phyloP scores from a whole-genome alignment of 37 sponge, comb jelly and placozoan genomes.

The Crambe crambe region DNA sequence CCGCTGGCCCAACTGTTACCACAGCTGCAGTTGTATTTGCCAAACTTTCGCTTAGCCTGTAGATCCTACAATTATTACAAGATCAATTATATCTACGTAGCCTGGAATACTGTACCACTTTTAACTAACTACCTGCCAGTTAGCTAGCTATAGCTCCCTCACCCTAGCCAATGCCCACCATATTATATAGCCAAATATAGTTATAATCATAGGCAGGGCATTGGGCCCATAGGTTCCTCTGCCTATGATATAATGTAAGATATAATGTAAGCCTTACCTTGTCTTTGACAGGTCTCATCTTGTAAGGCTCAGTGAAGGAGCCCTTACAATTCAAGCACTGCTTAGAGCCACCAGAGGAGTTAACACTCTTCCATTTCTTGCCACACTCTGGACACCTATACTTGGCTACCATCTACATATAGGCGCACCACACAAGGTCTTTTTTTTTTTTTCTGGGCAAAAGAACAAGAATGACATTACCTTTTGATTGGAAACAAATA shows the following conservation, averaged over 20 bases:
- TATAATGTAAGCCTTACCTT: too few species aligned
- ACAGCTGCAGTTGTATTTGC: not conserved
- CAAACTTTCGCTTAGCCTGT: not conserved
- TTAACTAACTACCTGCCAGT: too few species aligned
- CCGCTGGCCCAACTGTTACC: not conserved
- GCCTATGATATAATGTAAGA: not conserved
- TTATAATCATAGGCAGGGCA: too few species aligned
- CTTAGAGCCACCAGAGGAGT: not conserved
- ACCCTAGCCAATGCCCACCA: too few species aligned
- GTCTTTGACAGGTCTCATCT: not conserved
- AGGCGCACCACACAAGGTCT: too few species aligned
- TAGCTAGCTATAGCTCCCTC: too few species aligned
- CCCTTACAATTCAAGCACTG: not conserved
- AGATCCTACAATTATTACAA: not conserved
- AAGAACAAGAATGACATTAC: too few species aligned
- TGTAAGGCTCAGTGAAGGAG: not conserved
- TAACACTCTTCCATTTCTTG: constrained; percentile 20
- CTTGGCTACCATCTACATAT: constrained; percentile 40
- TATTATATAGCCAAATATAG: too few species aligned
- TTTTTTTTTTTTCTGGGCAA: too few species aligned
- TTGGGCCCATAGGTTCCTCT: too few species aligned
- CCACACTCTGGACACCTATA: constrained; percentile 24
- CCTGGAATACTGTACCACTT: too few species aligned
- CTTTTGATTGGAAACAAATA: too few species aligned
- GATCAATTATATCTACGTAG: not conserved